Base-by-base conservation (phyloP, 2,888 invertebrate genomes). In the Limnephilus auricula region DNA sequence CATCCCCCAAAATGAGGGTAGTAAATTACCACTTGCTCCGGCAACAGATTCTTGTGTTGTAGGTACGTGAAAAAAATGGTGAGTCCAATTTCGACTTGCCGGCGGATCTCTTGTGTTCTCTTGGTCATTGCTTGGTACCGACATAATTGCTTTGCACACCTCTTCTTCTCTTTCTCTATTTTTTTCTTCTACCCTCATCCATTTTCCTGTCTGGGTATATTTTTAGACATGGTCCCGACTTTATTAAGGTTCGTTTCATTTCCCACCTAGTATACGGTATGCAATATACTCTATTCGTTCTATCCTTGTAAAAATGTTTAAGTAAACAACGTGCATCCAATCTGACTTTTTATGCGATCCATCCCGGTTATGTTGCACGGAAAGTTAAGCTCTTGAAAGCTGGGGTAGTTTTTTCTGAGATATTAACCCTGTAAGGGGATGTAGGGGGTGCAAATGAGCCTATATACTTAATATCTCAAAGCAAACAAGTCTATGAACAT, bases 141-240 rank as follows among this genome's bases (percentile, higher is more conserved):
- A 85, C 40, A 85, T 45, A 45, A 85, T 85, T 85, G 85, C 85
- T 40, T 85, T 40, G 5, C 45, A 30, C 45, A 34, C 65, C 65
- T 32, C 32, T 9, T 32, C 82, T 34, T 82, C 85, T 13, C 85
- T 12, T 40, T 25, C 37, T 25, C 2, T 9, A 9, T 65, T 9
- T 45, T 45, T 45, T 3, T 65, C 65, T 65, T 65, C 84, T 12
- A 25, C 85, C 45, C 40, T 40, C 30, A 85, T 85, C 85, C 85
- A 40, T 85, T 85, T 45, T 85, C 85, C 45, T 45, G 85, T 40
- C 85, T 5, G 85, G 40, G 15, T 37, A 3, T 84, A 40, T 40
- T 85, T 40, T 85, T 45, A 40, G 30, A 18, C n/a, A 34, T 15
- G 40, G n/a, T 30, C 85, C 45, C 40, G 13, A 82, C 85, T 40